Percentiles rank a stretch among this genome's conserved stretches.
Evolutionary conservation across 2,888 invertebrate genomes (phyloP).

Genomic region (Xestia xanthographa): DNA sequence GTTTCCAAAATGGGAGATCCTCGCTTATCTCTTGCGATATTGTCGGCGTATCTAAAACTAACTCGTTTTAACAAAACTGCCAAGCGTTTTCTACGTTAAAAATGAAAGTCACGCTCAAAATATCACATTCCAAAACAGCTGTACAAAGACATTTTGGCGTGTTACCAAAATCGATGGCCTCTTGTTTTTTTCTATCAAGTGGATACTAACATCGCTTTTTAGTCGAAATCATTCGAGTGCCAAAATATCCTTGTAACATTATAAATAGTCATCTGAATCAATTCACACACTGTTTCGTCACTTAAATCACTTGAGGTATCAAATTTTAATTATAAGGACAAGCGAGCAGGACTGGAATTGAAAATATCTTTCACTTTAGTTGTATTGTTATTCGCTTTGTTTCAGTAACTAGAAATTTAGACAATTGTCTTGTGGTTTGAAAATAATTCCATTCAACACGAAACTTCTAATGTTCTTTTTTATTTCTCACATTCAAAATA

Average conservation of each 20-base stretch:
- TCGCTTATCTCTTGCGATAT: constrained; percentile 81
- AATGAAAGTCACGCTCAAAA: constrained; percentile 63
- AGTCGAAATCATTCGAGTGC: not conserved
- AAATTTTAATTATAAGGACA: constrained; percentile 27
- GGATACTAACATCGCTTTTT: not conserved
- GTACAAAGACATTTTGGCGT: not conserved
- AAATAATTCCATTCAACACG: constrained; percentile 21
- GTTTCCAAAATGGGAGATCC: constrained; percentile 64
- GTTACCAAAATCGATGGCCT: not conserved
- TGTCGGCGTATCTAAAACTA: constrained; percentile 85
- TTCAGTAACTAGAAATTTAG: constrained; percentile 24
- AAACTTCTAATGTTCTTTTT: constrained; percentile 28
- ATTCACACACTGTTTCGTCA: constrained; percentile 31
- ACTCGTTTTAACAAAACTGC: constrained; percentile 66
- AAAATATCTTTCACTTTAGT: constrained; percentile 4
- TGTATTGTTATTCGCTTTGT: constrained; percentile 21
- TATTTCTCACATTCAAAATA: constrained; percentile 28
- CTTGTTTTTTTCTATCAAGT: not conserved
- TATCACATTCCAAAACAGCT: constrained; percentile 65
- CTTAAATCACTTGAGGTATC: constrained; percentile 56
- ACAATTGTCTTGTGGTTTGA: not conserved
- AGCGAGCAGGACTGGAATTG: constrained; percentile 29
- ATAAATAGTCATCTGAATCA: constrained; percentile 27
- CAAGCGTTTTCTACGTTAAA: constrained; percentile 63
- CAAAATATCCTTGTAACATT: constrained; percentile 2